Evolutionary conservation across 2,113 vertebrate genomes (phyloP).

Genomic region (Ellobius talpinus): DNA sequence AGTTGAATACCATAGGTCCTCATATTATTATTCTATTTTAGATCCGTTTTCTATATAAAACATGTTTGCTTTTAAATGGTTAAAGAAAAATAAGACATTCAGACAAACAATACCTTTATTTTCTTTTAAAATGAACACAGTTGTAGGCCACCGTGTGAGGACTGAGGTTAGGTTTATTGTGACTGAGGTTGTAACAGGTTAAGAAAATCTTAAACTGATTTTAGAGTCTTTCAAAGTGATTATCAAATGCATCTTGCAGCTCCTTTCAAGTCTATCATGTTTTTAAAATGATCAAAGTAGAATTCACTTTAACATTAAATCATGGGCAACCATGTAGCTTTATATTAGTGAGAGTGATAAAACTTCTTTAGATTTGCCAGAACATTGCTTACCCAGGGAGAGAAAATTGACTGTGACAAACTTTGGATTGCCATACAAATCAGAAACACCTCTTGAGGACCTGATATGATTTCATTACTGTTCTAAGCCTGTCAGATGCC

Average conservation of each 20-base stretch:
- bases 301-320: constrained; percentile 43
- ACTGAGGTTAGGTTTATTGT: constrained; percentile 12
- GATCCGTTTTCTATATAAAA: not conserved
- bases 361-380: constrained; percentile 7
- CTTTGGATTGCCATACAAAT: constrained; percentile 48
- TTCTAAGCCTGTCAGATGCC: not conserved
- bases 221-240: not conserved
- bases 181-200: not conserved
- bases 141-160: not conserved
- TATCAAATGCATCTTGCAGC: not conserved
- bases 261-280: not conserved
- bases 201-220: not conserved
- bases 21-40: not conserved
- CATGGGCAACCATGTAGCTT: constrained; percentile 6
- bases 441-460: not conserved
- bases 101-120: not conserved
- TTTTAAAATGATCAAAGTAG: constrained; percentile 57
- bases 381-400: constrained; percentile 19
- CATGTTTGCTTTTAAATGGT: not conserved
- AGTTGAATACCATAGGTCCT: not conserved
- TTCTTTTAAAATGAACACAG: not conserved
- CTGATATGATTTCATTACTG: not conserved
- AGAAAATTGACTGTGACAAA: constrained; percentile 41
- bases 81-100: not conserved
- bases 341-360: constrained; percentile 26